Evolutionary conservation across 1,140 invertebrate species (phyloP).

Genomic region (Pseudomyrmex cubaensis): DNA sequence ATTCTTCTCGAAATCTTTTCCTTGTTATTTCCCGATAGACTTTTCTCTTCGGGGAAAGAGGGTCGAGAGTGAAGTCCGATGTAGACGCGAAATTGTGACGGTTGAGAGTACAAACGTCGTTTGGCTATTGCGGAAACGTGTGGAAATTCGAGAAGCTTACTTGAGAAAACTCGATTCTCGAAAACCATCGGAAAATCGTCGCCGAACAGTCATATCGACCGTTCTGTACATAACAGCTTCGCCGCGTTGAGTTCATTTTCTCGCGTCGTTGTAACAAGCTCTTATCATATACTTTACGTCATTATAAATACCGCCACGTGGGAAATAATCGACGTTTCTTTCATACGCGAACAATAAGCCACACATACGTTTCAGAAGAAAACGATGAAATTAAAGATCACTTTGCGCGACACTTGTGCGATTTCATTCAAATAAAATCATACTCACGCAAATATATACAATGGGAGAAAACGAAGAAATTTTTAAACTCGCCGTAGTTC

Average conservation of each 20-base stretch:
- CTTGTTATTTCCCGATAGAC: neutral
- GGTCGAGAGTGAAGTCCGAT: neutral
- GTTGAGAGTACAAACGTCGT: conserved; percentile 19
- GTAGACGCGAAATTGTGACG: neutral
- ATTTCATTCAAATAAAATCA: conserved; percentile 5
- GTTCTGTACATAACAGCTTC: neutral
- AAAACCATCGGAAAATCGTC: neutral
- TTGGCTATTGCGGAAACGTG: neutral
- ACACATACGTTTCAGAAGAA: too few species aligned
- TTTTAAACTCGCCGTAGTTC: neutral
- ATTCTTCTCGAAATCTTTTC: conserved; percentile 3
- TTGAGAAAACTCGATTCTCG: conserved; percentile 22
- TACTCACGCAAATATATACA: neutral
- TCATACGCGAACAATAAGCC: neutral
- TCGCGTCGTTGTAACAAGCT: neutral
- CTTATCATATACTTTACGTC: neutral
- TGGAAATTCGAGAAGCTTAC: conserved; percentile 43
- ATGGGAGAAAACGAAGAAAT: neutral
- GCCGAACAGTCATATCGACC: neutral
- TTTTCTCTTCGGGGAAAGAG: neutral
- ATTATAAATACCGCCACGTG: neutral
- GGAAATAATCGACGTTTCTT: neutral
- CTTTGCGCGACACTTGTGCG: neutral
- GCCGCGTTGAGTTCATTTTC: neutral
- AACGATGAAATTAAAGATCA: neutral